Evolutionary conservation across 64 coral and sea anemone genomes (phyloP).

Genomic region (Actinia tenebrosa): DNA sequence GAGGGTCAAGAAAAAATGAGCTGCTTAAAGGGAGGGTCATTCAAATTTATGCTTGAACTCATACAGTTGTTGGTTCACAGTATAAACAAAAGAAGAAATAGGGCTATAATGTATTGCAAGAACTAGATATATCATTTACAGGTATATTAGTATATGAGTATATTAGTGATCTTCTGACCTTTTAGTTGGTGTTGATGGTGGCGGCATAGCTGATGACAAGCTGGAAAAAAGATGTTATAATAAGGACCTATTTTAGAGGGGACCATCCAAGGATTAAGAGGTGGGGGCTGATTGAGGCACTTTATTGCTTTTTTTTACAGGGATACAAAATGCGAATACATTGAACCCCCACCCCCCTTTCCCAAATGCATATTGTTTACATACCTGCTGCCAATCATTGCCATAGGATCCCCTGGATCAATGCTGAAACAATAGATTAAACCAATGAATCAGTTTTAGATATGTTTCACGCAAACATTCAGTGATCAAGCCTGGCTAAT

Average conservation of each 20-base stretch:
- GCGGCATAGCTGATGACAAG: conserved; percentile 73
- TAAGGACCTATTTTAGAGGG: neutral
- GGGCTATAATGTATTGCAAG: too few species aligned
- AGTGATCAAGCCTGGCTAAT: neutral
- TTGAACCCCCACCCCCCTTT: neutral
- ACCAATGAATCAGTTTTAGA: neutral
- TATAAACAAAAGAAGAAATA: too few species aligned
- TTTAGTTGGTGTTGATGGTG: conserved; percentile 90
- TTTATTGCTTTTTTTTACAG: too few species aligned
- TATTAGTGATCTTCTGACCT: conserved; percentile 30
- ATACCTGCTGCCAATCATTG: conserved; percentile 6
- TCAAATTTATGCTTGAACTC: too few species aligned
- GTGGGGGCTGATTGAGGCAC: too few species aligned
- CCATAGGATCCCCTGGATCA: neutral
- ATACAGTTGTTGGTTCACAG: too few species aligned
- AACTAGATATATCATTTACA: too few species aligned
- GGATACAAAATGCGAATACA: too few species aligned
- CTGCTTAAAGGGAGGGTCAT: too few species aligned
- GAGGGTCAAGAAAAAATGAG: too few species aligned
- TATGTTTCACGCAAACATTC: neutral
- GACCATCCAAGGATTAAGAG: too few species aligned
- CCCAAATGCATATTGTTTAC: neutral
- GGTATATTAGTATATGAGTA: too few species aligned
- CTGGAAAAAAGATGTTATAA: neutral
- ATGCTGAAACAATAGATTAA: neutral